These are phyloP conservation scores for Tenthredo scrophulariae DNA, from an alignment of 2,888 invertebrate species.

Conservation along the genomic window DNA sequence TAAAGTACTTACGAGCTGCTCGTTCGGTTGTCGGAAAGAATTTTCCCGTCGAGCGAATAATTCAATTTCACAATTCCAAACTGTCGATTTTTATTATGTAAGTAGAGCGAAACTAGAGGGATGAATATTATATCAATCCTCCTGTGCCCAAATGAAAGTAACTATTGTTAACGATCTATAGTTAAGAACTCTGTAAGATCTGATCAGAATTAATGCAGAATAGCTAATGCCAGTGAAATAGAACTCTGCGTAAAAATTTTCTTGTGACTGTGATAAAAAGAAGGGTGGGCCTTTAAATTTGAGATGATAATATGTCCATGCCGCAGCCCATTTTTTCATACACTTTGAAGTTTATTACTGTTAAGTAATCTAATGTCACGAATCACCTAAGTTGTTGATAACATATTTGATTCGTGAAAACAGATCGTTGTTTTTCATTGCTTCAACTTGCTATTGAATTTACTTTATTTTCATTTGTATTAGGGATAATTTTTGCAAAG, in stretches of 20 bases:
- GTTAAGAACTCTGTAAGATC: not conserved
- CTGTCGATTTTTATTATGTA: constrained; percentile 7
- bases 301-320: not conserved
- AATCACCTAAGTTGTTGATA: not conserved
- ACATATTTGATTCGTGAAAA: not conserved
- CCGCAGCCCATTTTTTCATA: constrained; percentile 16
- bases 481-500: not conserved
- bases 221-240: not conserved
- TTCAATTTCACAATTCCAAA: constrained; percentile 15
- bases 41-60: not conserved
- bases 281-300: constrained; percentile 3
- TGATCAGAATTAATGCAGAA: constrained; percentile 5
- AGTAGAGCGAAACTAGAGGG: not conserved
- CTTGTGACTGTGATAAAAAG: constrained; percentile 21
- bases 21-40: constrained; percentile 8
- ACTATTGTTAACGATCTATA: constrained; percentile 18
- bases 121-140: not conserved
- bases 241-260: not conserved
- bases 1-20: constrained; percentile 1
- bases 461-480: not conserved
- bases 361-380: not conserved
- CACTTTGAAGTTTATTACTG: constrained; percentile 8
- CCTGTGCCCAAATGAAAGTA: constrained; percentile 22
- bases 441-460: constrained; percentile 5
- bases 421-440: not conserved